phyloP scores from a whole-genome alignment of 2,113 vertebrate genomes.

The Alouatta palliata region DNA sequence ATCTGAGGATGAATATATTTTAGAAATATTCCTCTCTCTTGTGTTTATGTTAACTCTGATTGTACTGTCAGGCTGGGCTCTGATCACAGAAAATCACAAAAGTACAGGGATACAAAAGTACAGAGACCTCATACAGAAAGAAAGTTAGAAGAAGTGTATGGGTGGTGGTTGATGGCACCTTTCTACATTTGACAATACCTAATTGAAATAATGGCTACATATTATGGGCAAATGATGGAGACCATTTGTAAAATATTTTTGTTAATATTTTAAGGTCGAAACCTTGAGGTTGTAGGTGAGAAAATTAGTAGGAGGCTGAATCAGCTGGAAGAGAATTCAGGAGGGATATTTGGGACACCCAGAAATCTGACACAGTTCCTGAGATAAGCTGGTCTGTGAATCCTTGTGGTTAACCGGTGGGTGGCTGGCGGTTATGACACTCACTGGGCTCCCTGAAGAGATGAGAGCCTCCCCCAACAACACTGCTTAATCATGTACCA shows the following conservation, averaged over 20 bases:
- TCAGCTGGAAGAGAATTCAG: not conserved
- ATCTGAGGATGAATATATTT: not conserved
- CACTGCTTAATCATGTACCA: constrained; percentile 25
- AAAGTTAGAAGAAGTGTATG: not conserved
- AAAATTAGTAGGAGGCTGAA: not conserved
- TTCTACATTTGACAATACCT: constrained; percentile 21
- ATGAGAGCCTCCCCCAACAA: not conserved
- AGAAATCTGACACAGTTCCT: not conserved
- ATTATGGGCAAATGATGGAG: not conserved
- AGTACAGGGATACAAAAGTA: not conserved
- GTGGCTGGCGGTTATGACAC: not conserved
- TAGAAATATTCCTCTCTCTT: not conserved
- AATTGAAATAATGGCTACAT: constrained; percentile 62
- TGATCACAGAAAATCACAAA: not conserved
- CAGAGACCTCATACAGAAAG: not conserved
- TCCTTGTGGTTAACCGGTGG: constrained; percentile 16
- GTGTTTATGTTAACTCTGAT: not conserved
- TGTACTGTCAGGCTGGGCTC: not conserved
- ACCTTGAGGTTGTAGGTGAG: not conserved
- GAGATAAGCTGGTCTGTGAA: constrained; percentile 20
- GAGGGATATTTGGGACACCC: not conserved
- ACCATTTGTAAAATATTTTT: not conserved
- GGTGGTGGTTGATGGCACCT: not conserved
- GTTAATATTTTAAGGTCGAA: not conserved
- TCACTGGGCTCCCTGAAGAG: not conserved